Base-by-base conservation (phyloP, 2,797 vertebrate genomes). In the Sylvia borin region DNA sequence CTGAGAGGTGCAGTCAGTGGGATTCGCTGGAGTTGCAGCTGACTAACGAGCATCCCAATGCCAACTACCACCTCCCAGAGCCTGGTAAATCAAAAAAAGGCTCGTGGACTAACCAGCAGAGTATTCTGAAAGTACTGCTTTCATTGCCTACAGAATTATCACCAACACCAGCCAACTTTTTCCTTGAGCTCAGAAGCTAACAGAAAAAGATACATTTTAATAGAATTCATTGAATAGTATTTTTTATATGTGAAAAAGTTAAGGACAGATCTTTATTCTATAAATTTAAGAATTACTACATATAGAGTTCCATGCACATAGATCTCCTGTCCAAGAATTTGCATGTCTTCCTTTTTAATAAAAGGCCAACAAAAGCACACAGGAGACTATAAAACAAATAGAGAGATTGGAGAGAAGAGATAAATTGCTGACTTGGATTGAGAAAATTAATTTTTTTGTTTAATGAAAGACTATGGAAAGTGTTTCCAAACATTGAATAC, bases 391-490 rank as follows among this genome's bases (percentile, higher is more conserved):
- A 68, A 91, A 90, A 76, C 51, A 92, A 79, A 82, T 9, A 80
- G 25, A 89, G 34, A 78, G 32, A 24, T 43, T 84, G 17, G n/a
- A 91, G 51, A 86, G 10, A 85, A 11, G 38, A 90, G 45, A 88
- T 54, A 79, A 93, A 89, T 53, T 82, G 36, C 78, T 73, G 55
- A 73, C 51, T 89, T 62, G 11, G 55, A 73, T 34, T 76, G 74
- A 55, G 36, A 3, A 93, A 85, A 51, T 77, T 58, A 48, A 6
- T 45, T 36, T 51, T 50, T 53, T 64, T 75, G 70, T 83, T 92
- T 27, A 48, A 86, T 72, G 51, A 79, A 92, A 76, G 29, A 62
- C 31, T 7, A 84, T 10, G 51, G 65, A 77, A 92, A 65, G 36
- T 3, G 15, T 55, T 91, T 85, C 29, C 42, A 78, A 51, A 68